phyloP scores from a whole-genome alignment of 2,113 vertebrate species.

The Pedionomus torquatus region DNA sequence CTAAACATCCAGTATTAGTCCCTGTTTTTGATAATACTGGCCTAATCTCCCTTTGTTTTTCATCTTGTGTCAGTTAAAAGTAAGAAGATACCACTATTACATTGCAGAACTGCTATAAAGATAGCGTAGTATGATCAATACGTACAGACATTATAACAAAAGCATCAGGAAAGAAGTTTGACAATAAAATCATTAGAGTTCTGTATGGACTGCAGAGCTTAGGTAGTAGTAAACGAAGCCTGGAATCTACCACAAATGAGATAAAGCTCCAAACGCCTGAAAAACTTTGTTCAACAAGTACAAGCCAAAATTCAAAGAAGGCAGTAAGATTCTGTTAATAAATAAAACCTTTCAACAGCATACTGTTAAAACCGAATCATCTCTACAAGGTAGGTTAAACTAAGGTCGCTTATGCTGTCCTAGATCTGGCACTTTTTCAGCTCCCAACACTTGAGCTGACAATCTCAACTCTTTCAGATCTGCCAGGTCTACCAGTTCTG shows the following conservation, averaged over 20 bases:
- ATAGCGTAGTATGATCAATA: not conserved
- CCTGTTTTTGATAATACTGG: not conserved
- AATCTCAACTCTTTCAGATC: not conserved
- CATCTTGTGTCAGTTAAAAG: conserved; percentile 25
- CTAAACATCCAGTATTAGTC: conserved; percentile 30
- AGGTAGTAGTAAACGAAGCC: not conserved
- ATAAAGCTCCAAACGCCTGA: not conserved
- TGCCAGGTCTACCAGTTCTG: not conserved
- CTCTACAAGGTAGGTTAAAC: not conserved
- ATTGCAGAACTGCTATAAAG: conserved; percentile 42
- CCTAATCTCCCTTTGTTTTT: conserved; percentile 38
- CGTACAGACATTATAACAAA: not conserved
- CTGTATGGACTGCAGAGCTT: not conserved
- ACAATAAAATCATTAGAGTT: not conserved
- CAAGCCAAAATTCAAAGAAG: not conserved
- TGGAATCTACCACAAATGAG: not conserved
- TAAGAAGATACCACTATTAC: not conserved
- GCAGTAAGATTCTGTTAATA: not conserved
- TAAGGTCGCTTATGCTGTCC: not conserved
- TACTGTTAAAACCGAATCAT: not conserved
- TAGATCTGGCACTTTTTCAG: not conserved
- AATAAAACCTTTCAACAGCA: not conserved
- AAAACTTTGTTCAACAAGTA: not conserved
- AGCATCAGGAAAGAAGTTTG: not conserved
- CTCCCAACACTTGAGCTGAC: fast-evolving